Percentiles rank a stretch among this genome's conserved stretches.
Evolutionary conservation across 2,797 vertebrate genomes (phyloP).

Genomic region (Mus spretus): DNA sequence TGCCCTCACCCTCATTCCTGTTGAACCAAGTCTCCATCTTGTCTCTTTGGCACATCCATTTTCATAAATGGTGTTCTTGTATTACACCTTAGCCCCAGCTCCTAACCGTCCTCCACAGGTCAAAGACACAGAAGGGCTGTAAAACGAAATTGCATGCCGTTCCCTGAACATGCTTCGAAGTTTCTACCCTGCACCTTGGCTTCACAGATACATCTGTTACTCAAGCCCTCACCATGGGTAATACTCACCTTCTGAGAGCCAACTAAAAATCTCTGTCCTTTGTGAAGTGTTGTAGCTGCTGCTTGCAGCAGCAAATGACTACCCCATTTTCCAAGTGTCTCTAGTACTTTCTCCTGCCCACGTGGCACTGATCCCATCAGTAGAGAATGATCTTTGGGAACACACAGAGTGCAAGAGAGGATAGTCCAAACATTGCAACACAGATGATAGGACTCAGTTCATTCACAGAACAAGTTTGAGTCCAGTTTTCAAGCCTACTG

Average conservation of each 20-base stretch:
- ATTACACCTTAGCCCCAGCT: background rate
- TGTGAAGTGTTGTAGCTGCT: background rate
- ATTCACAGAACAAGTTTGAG: background rate
- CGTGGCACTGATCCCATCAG: background rate
- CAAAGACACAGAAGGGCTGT: background rate
- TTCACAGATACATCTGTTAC: background rate
- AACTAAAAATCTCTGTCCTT: background rate
- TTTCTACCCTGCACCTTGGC: background rate
- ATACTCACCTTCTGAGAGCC: background rate
- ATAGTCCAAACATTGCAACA: background rate
- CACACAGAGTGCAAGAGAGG: background rate
- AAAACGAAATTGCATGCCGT: background rate
- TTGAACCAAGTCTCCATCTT: background rate
- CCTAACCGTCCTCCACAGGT: background rate
- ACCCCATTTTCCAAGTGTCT: background rate
- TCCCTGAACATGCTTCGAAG: background rate
- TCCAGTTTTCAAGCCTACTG: background rate
- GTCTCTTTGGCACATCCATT: slow-evolving; percentile 3
- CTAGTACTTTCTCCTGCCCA: background rate
- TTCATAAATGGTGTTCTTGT: background rate
- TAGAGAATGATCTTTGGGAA: background rate
- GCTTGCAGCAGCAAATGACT: background rate
- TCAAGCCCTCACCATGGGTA: background rate
- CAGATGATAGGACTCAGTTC: background rate
- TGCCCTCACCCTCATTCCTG: background rate